Evolutionary conservation across 2,888 invertebrate species (phyloP), one percentile per base, ranked within the genome.

Genomic region (Drosophila lutescens): DNA sequence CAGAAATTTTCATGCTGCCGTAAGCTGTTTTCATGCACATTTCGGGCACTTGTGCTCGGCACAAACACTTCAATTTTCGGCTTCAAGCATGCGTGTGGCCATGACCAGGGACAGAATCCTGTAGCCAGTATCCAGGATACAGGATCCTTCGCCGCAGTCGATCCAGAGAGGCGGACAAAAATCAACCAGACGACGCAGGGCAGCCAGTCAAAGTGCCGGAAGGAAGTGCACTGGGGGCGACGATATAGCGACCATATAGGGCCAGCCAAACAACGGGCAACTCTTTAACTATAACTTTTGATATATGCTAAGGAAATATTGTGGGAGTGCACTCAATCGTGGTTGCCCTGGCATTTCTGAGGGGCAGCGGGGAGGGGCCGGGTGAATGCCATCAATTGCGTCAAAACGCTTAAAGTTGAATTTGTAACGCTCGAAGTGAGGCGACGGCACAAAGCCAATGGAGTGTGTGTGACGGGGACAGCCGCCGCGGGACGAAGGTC

Each of bases 221-320:
- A 86, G 80, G 76, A 76, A 72, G 78, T 68, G 58, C 54, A 63
- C 66, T 66, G 60, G 43, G 60, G 62, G 41, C 46, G 26, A 34
- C 66, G n/a, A 2, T 20, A 20, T 4, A 0, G 4, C 23, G 23
- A 44, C 71, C 50, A 55, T 59, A 54, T 59, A 41, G 59, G 36
- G 41, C 12, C 34, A 36, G 51, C 54, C 77, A 65, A 71, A 62
- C 80, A 83, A 80, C 78, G 80, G 76, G 72, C 78, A 81, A 81
- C 85, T 79, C 87, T 82, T 85, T 85, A 85, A 81, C 87, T 87
- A 85, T 85, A 85, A 85, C 88, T 85, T 88, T 83, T 88, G 84
- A 85, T 88, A 86, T 80, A 83, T 88, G 77, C 88, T 70, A 79
- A 75, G 72, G 82, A 74, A 78, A 85, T 85, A 85, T 82, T 85